A percentile compares a stretch with the other conserved stretches of the same genome.
Conservation (phyloP, 2,113 vertebrate species). For the Bothrops jararaca region DNA sequence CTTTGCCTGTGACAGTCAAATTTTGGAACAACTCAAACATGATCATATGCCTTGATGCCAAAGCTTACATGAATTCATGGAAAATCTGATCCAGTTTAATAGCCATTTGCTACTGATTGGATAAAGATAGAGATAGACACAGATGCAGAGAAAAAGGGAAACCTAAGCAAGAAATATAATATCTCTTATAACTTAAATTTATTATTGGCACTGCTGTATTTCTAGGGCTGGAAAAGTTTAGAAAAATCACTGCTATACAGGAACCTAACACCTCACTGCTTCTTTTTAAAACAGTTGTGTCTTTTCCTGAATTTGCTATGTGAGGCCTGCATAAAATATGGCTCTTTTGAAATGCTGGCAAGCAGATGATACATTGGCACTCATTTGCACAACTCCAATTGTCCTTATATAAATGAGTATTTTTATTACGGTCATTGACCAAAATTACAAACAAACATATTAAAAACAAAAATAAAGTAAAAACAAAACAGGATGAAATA, state of each 20-base stretch:
- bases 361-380: neutral
- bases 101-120: neutral
- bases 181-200: neutral
- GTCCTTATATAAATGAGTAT: neutral
- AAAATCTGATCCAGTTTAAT: neutral
- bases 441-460: neutral
- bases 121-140: neutral
- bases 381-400: neutral
- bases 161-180: neutral
- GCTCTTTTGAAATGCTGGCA: neutral
- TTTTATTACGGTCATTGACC: neutral
- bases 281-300: neutral
- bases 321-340: neutral
- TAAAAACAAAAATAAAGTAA: neutral
- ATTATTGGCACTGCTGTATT: neutral
- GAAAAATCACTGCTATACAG: neutral
- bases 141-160: neutral
- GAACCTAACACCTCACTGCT: neutral
- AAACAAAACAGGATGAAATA: neutral
- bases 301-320: neutral
- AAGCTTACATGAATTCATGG: neutral
- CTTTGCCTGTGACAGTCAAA: neutral
- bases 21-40: neutral
- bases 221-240: neutral
- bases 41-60: neutral